These are phyloP conservation scores for Picathartes gymnocephalus DNA, from an alignment of 2,113 vertebrate genomes.

Conservation along the genomic window DNA sequence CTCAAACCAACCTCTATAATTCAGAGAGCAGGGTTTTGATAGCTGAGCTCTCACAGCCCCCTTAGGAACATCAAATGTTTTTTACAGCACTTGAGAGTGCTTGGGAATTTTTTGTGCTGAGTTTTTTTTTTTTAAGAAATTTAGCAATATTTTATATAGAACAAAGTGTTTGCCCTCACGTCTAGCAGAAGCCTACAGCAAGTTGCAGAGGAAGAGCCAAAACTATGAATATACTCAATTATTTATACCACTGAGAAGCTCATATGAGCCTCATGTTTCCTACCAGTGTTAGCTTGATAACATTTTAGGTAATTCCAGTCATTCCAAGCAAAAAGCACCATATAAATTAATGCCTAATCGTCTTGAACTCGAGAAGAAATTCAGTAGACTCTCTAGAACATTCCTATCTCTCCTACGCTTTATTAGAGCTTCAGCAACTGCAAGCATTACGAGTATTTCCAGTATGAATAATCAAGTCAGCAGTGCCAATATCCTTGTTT, in stretches of 20 bases:
- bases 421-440: neutral
- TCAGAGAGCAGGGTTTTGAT: neutral
- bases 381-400: neutral
- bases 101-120: neutral
- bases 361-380: neutral
- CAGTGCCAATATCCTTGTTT: neutral
- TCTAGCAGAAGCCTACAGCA: neutral
- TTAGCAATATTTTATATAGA: neutral
- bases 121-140: neutral
- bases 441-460: neutral
- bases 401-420: neutral
- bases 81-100: neutral
- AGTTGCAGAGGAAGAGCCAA: neutral
- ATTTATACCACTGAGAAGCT: neutral
- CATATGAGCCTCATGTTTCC: neutral
- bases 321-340: neutral
- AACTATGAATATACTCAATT: neutral
- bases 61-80: neutral
- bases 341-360: neutral
- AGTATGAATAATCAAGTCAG: neutral
- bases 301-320: neutral
- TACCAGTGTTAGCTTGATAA: neutral
- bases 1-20: neutral
- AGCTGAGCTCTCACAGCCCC: neutral
- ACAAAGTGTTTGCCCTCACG: neutral